Percentiles rank a stretch among this genome's conserved stretches.
phyloP scores from a whole-genome alignment of 2,113 vertebrate genomes.

The Apodemus sylvaticus region DNA sequence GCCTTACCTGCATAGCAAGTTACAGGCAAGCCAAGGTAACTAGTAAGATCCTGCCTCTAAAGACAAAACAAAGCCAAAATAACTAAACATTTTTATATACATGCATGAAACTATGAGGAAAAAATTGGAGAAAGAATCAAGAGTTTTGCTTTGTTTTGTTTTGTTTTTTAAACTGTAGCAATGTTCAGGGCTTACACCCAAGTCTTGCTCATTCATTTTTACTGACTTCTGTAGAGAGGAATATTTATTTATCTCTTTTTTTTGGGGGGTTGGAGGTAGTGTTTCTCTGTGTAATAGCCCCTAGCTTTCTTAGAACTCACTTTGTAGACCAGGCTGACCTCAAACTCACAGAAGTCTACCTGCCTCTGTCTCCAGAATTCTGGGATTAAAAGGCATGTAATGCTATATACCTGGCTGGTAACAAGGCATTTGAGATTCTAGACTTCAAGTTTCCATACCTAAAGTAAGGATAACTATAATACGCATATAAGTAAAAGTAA shows the following conservation, averaged over 20 bases:
- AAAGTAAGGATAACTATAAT: neutral
- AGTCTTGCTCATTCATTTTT: neutral
- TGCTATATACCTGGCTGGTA: neutral
- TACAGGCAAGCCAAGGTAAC: neutral
- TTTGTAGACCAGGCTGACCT: neutral
- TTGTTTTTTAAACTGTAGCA: neutral
- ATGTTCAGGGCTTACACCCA: neutral
- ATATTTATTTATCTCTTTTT: neutral
- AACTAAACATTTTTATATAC: neutral
- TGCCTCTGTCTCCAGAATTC: neutral
- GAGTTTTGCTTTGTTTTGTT: neutral
- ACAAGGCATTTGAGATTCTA: neutral
- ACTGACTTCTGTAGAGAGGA: neutral
- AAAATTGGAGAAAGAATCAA: neutral
- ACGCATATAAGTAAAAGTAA: neutral
- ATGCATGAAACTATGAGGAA: neutral
- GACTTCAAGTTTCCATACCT: neutral
- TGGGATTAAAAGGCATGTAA: neutral
- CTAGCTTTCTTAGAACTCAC: neutral
- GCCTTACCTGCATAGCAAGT: neutral
- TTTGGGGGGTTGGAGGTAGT: neutral
- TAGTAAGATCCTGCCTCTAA: neutral
- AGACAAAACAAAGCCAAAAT: neutral
- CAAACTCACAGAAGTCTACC: neutral
- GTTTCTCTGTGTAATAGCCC: neutral